These are phyloP conservation scores for Ypsolopha sequella DNA, from an alignment of 2,888 invertebrate genomes.

Conservation along the genomic window DNA sequence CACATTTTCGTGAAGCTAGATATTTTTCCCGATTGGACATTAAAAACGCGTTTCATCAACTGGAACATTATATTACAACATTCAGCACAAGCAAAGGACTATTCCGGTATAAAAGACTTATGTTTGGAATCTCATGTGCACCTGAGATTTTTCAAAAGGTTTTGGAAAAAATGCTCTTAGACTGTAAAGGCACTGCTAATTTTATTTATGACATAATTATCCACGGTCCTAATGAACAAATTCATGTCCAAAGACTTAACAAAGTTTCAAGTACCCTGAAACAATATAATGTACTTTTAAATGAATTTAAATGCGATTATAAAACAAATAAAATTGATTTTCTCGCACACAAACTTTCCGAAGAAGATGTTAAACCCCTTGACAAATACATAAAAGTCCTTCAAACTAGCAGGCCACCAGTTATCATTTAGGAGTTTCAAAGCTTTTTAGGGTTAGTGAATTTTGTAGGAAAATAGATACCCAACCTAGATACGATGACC, in stretches of 20 bases:
- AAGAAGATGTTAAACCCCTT: conserved; percentile 6
- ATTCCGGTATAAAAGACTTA: conserved; percentile 27
- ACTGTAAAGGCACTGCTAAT: conserved; percentile 7
- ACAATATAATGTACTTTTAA: background rate
- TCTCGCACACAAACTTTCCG: conserved; percentile 5
- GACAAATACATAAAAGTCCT: conserved; percentile 7
- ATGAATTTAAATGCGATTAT: conserved; percentile 1
- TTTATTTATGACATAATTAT: conserved; percentile 10
- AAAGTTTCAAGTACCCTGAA: background rate
- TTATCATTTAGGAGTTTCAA: conserved; percentile 4
- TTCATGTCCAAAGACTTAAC: conserved; percentile 2
- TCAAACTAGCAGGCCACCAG: background rate
- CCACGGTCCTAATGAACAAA: background rate
- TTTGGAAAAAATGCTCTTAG: conserved; percentile 11
- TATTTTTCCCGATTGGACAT: conserved; percentile 5
- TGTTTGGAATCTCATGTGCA: conserved; percentile 29
- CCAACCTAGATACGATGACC: background rate
- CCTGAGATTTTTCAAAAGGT: conserved; percentile 18
- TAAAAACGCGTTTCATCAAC: conserved; percentile 3
- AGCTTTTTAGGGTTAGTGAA: conserved; percentile 6
- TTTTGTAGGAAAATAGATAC: conserved; percentile 3
- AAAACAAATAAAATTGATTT: conserved; percentile 2
- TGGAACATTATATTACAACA: conserved; percentile 1
- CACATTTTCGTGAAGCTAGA: conserved; percentile 12
- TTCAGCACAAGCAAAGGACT: too few species aligned